Conservation (phyloP, 1,140 invertebrate genomes). For the Cephus cinctus region DNA sequence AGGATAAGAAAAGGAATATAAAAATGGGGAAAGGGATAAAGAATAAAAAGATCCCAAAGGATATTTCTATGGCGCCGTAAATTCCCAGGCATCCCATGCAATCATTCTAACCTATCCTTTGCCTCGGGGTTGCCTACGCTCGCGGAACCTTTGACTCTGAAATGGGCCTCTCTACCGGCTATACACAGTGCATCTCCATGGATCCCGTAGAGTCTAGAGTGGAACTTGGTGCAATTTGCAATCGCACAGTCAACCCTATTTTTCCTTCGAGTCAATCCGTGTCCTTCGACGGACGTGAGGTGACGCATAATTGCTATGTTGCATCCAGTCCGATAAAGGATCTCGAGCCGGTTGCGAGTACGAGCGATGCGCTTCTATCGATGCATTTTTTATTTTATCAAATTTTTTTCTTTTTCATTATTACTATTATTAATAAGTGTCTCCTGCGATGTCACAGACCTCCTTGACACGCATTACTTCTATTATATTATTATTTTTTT, state of each 20-base stretch:
- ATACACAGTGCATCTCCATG: background rate
- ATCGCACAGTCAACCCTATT: slow-evolving; percentile 13
- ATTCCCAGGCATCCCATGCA: slow-evolving; percentile 22
- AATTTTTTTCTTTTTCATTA: background rate
- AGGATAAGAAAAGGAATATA: too few species aligned
- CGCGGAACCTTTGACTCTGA: slow-evolving; percentile 22
- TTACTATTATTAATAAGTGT: too few species aligned
- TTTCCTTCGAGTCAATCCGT: slow-evolving; percentile 6
- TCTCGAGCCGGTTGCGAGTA: too few species aligned
- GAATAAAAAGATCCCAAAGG: too few species aligned
- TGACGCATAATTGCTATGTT: slow-evolving; percentile 18
- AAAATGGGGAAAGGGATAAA: too few species aligned
- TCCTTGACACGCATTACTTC: too few species aligned
- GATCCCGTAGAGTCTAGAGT: too few species aligned
- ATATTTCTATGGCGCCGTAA: slow-evolving; percentile 14
- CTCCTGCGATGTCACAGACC: too few species aligned
- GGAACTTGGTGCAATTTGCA: slow-evolving; percentile 18
- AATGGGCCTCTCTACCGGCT: slow-evolving; percentile 4
- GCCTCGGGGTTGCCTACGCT: slow-evolving; percentile 16
- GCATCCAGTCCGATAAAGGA: slow-evolving; percentile 5
- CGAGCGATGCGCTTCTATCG: background rate
- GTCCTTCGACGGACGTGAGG: slow-evolving; percentile 22
- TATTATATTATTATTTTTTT: too few species aligned
- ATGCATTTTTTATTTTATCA: background rate
- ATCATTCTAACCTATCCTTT: slow-evolving; percentile 25